Conservation (phyloP, 2,888 invertebrate genomes). For the Entomobrya multifasciata region DNA sequence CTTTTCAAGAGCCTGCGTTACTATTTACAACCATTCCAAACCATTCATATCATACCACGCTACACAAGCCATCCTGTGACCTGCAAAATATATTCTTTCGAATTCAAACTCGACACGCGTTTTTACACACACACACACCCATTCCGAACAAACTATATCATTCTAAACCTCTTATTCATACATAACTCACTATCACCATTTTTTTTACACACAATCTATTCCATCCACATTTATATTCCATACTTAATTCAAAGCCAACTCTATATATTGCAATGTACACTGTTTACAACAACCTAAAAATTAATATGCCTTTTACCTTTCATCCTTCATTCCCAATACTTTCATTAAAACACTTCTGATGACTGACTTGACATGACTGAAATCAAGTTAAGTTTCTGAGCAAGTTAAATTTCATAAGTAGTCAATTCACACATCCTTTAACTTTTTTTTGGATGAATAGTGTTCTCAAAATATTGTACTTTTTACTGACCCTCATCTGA, state of each 20-base stretch:
- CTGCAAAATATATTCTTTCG: conserved; percentile 70
- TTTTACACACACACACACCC: conserved; percentile 9
- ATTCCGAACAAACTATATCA: not conserved
- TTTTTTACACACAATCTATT: not conserved
- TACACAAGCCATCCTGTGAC: conserved; percentile 70
- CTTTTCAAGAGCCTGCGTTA: not conserved
- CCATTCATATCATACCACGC: not conserved
- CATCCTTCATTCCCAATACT: not conserved
- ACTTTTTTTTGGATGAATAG: too few species aligned
- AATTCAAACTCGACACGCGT: not conserved
- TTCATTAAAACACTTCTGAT: too few species aligned
- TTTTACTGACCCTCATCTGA: conserved; percentile 23
- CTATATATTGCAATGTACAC: not conserved
- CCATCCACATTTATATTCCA: not conserved
- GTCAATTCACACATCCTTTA: too few species aligned
- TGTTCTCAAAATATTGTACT: not conserved
- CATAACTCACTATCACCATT: conserved; percentile 14
- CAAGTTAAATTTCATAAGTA: too few species aligned
- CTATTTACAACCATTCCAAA: not conserved
- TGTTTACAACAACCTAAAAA: conserved; percentile 1
- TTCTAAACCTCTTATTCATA: not conserved
- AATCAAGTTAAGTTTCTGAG: not conserved
- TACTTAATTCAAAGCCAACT: not conserved
- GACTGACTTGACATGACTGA: not conserved
- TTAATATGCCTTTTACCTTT: not conserved